Base-by-base conservation (phyloP, 2,797 vertebrate species). In the Sylvia borin region DNA sequence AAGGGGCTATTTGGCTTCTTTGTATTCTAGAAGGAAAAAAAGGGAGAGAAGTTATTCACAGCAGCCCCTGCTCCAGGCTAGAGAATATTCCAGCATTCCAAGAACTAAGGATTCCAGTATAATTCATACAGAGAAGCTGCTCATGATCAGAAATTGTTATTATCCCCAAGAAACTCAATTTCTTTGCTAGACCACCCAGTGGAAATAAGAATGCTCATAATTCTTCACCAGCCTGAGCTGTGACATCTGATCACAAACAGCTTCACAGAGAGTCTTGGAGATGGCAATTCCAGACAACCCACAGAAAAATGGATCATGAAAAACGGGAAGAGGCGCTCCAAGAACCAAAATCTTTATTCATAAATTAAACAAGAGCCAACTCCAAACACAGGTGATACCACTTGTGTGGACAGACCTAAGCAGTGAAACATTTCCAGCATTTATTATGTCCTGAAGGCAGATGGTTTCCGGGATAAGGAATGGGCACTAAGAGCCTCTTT, bases 1-100 rank as follows among this genome's bases (percentile, higher is more conserved):
- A 96, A 91, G 62, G 96, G 91, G 64, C 74, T 97, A 97, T 98
- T 98, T 98, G 97, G 97, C 98, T 98, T 98, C 95, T 97, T 96
- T 93, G 85, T 82, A 85, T 97, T 97, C 98, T 98, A 31, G 38
- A 10, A 88, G 54, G 38, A 25, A 24, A 40, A 45, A 45, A 71
- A 50, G 2, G 21, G 29, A 15, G 4, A 57, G 1, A 47, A 26
- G 15, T 90, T 67, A 74, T 2, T 27, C 15, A 22, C 5, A 50
- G 38, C 38, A 72, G 17, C 6, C 6, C n/a, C 31, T 58, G 1
- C 58, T 38, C 20, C 66, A 50, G 32, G 25, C 6, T 18, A 3
- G 7, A 2, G 18, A 82, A 16, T 20, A 22, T 36, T 11, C 13
- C 74, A 76, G 32, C 6, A 9, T 22, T 36, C 76, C 34, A 75